Evolutionary conservation across 2,888 invertebrate species (phyloP), one percentile per base, ranked within the genome.

Genomic region (Rhagonycha lutea): DNA sequence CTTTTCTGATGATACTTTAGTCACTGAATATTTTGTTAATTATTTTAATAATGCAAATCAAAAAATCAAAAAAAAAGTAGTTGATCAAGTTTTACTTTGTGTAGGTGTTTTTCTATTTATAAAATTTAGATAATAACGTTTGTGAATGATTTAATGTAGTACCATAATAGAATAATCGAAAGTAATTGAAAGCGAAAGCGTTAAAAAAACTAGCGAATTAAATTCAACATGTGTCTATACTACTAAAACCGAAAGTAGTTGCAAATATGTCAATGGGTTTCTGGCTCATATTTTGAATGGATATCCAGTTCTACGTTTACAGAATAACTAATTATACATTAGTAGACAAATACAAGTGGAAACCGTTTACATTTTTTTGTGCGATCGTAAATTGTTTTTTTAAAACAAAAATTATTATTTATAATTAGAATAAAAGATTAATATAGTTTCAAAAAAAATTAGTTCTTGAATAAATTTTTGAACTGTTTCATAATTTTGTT

Each of bases 211-310:
- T 75, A 79, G 76, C 78, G 77, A 78, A 78, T 78, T 74, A 78
- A 67, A 76, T 72, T 65, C 69, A 78, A 78, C 69, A 73, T 73
- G 68, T 72, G 74, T 77, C 47, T 76, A 18, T 18, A 18, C 18
- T 18, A 79, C 74, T 78, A 79, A 80, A 81, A 81, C 76, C 73
- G 81, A 81, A 81, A 81, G 81, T 81, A 72, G 72, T 70, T 69
- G 72, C 69, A 75, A 78, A 80, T 72, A 79, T 81, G 78, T 80
- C 79, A 80, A 78, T 79, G 76, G 80, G 80, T 80, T 79, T 79
- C 76, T 78, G 70, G 78, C 69, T 72, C 78, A 75, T 69, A 61
- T 71, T 68, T 70, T 72, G 69, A 72, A 76, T 76, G 69, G 70
- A 76, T 73, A 76, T 76, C 68, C 69, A 70, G 62, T 72, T 72